These are phyloP conservation scores for Nemurella pictetii DNA, from an alignment of 2,888 invertebrate species.

Conservation along the genomic window DNA sequence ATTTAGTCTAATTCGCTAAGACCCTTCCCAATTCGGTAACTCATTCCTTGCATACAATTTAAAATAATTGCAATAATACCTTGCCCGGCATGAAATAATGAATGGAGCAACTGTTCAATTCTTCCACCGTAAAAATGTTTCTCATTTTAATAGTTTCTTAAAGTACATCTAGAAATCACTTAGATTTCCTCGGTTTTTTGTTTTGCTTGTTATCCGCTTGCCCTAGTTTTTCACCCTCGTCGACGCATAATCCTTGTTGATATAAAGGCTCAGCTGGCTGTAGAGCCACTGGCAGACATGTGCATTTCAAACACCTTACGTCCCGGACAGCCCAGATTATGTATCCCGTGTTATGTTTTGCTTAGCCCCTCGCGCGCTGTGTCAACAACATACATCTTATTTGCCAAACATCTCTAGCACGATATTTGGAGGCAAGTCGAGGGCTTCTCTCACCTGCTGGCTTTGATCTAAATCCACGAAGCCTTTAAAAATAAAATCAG, in stretches of 20 bases:
- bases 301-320: slow-evolving; percentile 28
- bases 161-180: no score
- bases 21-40: background rate
- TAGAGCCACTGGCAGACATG: background rate
- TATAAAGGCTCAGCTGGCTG: background rate
- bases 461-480: background rate
- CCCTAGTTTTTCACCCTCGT: background rate
- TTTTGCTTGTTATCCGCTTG: background rate
- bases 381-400: slow-evolving; percentile 19
- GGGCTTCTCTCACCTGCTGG: background rate
- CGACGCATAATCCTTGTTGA: background rate
- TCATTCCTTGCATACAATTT: background rate
- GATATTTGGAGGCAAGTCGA: background rate
- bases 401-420: background rate
- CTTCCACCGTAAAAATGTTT: background rate
- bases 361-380: background rate
- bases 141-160: background rate
- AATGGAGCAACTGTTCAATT: background rate
- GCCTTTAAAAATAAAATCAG: background rate
- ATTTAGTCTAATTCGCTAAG: background rate
- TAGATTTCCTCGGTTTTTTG: background rate
- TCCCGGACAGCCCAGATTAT: slow-evolving; percentile 10
- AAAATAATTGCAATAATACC: background rate
- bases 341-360: slow-evolving; percentile 22
- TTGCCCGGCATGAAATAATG: background rate